A percentile compares a stretch with the other conserved stretches of the same genome.
phyloP scores from a whole-genome alignment of 2,797 vertebrate genomes.

The Enoplosus armatus region DNA sequence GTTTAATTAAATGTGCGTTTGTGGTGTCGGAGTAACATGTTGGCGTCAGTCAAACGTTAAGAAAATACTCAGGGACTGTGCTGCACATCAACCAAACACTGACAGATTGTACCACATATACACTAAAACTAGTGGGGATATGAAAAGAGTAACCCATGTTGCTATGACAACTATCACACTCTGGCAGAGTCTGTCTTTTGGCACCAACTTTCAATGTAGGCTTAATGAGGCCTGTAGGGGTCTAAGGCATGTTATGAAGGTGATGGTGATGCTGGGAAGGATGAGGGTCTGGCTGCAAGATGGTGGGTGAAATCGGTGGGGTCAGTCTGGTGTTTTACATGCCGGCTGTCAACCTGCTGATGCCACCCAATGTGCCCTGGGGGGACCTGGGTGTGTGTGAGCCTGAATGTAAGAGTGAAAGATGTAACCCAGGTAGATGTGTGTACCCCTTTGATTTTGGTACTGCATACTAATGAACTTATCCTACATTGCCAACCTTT shows the following conservation, averaged over 20 bases:
- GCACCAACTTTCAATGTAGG: constrained; percentile 16
- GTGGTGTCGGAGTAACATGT: background rate
- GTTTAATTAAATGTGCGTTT: background rate
- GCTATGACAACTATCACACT: constrained; percentile 7
- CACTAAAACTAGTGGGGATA: constrained; percentile 37
- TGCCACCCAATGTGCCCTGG: constrained; percentile 24
- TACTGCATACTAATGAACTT: constrained; percentile 44
- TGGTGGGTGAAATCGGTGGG: constrained; percentile 8
- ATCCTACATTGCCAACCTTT: constrained; percentile 31
- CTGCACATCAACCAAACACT: background rate
- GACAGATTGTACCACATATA: constrained; percentile 44
- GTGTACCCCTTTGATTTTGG: background rate
- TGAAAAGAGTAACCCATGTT: constrained; percentile 9
- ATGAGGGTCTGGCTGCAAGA: background rate
- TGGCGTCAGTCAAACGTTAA: background rate
- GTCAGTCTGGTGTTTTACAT: constrained; percentile 63
- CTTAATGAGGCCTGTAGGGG: constrained; percentile 74
- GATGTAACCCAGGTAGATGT: background rate
- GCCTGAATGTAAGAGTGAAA: background rate
- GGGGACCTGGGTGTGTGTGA: background rate
- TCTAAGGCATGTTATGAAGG: constrained; percentile 20
- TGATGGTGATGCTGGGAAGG: constrained; percentile 10
- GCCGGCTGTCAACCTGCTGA: constrained; percentile 58
- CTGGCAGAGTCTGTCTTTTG: constrained; percentile 16
- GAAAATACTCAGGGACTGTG: background rate